phyloP scores from a whole-genome alignment of 30 jellyfish, hydroid and myxozoan species.

The Turritopsis dohrnii region DNA sequence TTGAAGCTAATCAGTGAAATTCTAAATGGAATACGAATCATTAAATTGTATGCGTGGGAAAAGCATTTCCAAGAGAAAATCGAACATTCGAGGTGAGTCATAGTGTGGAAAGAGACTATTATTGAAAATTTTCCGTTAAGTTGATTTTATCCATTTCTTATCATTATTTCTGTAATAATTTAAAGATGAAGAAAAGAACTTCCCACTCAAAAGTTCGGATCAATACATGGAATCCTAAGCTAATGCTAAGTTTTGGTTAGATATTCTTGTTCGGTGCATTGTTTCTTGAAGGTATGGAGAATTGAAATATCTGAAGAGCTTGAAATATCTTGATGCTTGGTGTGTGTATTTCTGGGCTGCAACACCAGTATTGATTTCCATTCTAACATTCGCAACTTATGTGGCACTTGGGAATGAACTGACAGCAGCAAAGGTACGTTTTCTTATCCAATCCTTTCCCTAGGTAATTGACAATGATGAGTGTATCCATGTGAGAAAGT shows the following conservation, averaged over 20 bases:
- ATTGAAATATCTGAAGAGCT: conserved; percentile 65
- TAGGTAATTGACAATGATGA: too few relatives aligned
- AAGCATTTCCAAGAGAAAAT: conserved; percentile 45
- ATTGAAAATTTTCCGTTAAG: too few relatives aligned
- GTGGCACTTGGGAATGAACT: conserved; percentile 61
- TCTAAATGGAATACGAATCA: conserved; percentile 72
- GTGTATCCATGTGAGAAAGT: too few relatives aligned
- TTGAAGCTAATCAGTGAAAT: conserved; percentile 71
- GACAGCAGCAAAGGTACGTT: conserved; percentile 94
- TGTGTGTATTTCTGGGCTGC: conserved; percentile 99
- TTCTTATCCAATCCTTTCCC: too few relatives aligned
- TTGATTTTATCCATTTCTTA: too few relatives aligned
- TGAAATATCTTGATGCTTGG: conserved; percentile 90
- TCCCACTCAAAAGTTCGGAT: too few relatives aligned
- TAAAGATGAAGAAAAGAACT: too few relatives aligned
- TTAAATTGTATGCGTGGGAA: conserved; percentile 95
- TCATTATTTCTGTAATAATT: too few relatives aligned
- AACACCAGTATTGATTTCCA: conserved; percentile 86
- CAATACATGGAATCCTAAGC: too few relatives aligned
- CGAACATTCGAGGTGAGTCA: conserved; percentile 61
- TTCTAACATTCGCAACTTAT: conserved; percentile 74
- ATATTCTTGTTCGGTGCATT: background rate
- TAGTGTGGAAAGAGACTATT: too few relatives aligned
- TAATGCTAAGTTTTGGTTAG: too few relatives aligned
- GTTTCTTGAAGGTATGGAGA: conserved; percentile 52